A percentile compares a stretch with the other conserved stretches of the same genome.
phyloP scores from a whole-genome alignment of 2,797 vertebrate species.

The Sebastes paucispinis region DNA sequence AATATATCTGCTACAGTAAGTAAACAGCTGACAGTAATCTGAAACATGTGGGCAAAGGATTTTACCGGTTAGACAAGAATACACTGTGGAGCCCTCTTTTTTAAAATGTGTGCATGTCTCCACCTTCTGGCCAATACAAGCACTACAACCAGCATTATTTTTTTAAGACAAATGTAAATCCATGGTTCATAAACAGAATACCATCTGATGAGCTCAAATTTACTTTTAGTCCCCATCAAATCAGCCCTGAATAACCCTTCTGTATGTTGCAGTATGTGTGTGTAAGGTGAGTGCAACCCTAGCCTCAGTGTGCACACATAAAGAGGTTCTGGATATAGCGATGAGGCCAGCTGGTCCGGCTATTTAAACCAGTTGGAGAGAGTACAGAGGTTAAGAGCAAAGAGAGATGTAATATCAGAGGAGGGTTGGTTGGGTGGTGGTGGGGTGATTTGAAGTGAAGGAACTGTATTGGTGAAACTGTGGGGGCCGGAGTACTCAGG shows the following conservation, averaged over 20 bases:
- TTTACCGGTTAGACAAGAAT: not conserved
- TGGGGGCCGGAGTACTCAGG: not conserved
- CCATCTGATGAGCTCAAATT: not conserved
- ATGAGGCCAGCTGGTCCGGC: slow-evolving; percentile 63
- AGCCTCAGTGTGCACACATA: slow-evolving; percentile 40
- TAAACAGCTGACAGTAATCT: not conserved
- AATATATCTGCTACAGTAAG: not conserved
- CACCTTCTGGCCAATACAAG: slow-evolving; percentile 20
- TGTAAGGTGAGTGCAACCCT: slow-evolving; percentile 31
- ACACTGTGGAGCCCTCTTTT: not conserved
- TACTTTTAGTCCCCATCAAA: not conserved
- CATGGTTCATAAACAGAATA: not conserved
- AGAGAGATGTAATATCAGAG: slow-evolving; percentile 50
- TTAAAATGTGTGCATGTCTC: not conserved
- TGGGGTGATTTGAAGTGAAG: not conserved
- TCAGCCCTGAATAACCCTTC: not conserved
- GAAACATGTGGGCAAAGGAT: not conserved
- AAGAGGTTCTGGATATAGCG: slow-evolving; percentile 60
- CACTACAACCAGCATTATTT: slow-evolving; percentile 24
- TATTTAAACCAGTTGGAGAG: slow-evolving; percentile 66
- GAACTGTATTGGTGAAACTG: slow-evolving; percentile 6
- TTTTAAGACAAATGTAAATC: not conserved
- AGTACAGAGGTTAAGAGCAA: slow-evolving; percentile 47
- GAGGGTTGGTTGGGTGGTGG: not conserved
- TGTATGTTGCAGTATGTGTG: slow-evolving; percentile 1